Percentiles rank a stretch among this genome's conserved stretches.
Conservation (phyloP, 2,888 invertebrate genomes). For the Mimumesa dahlbomi region DNA sequence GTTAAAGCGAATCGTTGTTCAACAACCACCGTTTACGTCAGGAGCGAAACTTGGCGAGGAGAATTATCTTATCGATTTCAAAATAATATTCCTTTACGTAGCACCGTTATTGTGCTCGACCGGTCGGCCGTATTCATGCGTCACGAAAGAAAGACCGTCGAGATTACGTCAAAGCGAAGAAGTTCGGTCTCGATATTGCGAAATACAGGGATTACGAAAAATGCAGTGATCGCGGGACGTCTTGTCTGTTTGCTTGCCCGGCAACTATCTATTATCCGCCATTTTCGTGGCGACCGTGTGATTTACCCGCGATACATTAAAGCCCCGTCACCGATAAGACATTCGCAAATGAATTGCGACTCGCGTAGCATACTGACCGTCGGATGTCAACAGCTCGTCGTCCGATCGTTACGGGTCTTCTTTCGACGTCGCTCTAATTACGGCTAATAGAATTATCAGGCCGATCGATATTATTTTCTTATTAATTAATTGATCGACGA, state of each 20-base stretch:
- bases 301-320: background rate
- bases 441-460: slow-evolving; percentile 7
- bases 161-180: background rate
- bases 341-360: slow-evolving; percentile 19
- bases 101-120: too few species aligned
- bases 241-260: background rate
- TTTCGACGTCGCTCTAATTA: slow-evolving; percentile 5
- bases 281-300: slow-evolving; percentile 15
- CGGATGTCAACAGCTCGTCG: slow-evolving; percentile 5
- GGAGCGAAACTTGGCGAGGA: too few species aligned
- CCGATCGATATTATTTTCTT: slow-evolving; percentile 12
- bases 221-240: slow-evolving; percentile 15
- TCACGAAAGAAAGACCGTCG: too few species aligned
- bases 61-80: too few species aligned
- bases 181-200: slow-evolving; percentile 3
- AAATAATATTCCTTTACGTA: too few species aligned
- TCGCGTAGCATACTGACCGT: background rate
- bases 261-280: slow-evolving; percentile 12
- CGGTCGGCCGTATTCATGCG: too few species aligned
- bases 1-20: background rate
- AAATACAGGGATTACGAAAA: slow-evolving; percentile 1
- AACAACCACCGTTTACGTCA: too few species aligned
- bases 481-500: background rate
- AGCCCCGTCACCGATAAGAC: slow-evolving; percentile 14
- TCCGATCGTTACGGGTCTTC: slow-evolving; percentile 7